Evolutionary conservation across 2,113 vertebrate genomes (phyloP).

Genomic region (Irena cyanogastra): DNA sequence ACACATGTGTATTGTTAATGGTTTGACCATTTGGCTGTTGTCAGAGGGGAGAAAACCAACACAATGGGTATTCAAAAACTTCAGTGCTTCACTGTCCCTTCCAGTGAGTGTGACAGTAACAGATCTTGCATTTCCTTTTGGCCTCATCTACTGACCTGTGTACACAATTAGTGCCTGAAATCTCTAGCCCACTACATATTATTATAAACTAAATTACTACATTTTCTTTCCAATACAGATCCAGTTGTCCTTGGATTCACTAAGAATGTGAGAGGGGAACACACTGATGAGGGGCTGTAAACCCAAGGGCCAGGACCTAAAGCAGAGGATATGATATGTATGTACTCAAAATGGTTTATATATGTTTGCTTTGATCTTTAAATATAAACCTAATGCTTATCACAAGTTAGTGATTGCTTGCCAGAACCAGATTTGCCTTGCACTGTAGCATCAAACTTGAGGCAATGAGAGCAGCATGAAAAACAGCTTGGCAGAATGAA

Average conservation of each 20-base stretch:
- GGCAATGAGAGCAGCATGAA: not conserved
- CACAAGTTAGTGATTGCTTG: not conserved
- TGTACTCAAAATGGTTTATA: not conserved
- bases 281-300: not conserved
- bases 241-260: not conserved
- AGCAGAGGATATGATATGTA: not conserved
- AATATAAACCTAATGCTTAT: conserved; percentile 6
- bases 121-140: not conserved
- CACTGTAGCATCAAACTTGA: not conserved
- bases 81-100: not conserved
- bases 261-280: not conserved
- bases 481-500: not conserved
- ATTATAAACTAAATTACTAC: not conserved
- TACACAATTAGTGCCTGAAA: not conserved
- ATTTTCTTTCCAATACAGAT: not conserved
- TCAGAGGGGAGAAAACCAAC: not conserved
- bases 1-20: not conserved
- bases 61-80: not conserved
- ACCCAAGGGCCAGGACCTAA: not conserved
- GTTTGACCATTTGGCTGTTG: not conserved
- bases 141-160: not conserved
- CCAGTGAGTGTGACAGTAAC: not conserved
- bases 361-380: not conserved
- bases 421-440: conserved; percentile 3
- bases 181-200: not conserved